phyloP scores from a whole-genome alignment of 1,140 invertebrate species.

The Fopius arisanus region DNA sequence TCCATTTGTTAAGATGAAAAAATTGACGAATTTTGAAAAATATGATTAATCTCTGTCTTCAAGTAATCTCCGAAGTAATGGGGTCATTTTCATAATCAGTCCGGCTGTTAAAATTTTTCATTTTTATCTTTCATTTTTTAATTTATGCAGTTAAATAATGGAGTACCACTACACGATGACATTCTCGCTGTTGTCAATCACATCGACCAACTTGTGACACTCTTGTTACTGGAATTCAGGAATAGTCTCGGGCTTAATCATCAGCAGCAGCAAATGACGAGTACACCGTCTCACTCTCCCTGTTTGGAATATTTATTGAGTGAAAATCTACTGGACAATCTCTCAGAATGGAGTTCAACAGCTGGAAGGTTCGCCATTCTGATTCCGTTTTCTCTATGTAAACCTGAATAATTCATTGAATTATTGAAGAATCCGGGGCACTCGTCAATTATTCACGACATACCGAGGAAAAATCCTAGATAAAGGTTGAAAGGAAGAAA shows the following conservation, averaged over 20 bases:
- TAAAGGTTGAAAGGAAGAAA: no score
- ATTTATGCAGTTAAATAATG: conserved; percentile 56
- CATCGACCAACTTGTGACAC: conserved; percentile 88
- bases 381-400: no score
- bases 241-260: conserved; percentile 52
- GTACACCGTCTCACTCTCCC: conserved; percentile 66
- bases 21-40: no score
- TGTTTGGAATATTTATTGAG: conserved; percentile 80
- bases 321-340: conserved; percentile 79
- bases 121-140: conserved; percentile 7
- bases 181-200: conserved; percentile 90
- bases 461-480: no score
- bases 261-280: conserved; percentile 58
- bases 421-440: no score
- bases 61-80: no score
- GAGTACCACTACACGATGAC: conserved; percentile 77
- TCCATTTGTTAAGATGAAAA: no score
- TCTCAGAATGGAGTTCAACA: conserved; percentile 79
- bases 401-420: no score
- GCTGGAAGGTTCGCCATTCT: conserved; percentile 76
- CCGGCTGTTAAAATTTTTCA: not conserved
- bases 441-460: no score
- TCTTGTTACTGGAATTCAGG: conserved; percentile 84
- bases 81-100: not conserved
- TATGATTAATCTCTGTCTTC: no score